Conservation (phyloP, 2,888 invertebrate genomes). For the Villa cingulata region DNA sequence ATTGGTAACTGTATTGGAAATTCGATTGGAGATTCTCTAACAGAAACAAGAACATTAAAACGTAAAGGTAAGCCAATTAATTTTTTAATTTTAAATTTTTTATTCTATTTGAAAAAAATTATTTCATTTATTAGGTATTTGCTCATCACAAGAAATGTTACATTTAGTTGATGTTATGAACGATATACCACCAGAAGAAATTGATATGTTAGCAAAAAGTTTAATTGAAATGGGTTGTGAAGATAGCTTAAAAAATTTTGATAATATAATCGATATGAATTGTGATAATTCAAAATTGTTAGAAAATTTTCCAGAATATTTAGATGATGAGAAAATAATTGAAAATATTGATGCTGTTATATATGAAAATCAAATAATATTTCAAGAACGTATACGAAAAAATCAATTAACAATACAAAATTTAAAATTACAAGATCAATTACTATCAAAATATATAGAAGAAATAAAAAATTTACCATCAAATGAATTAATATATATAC, state of each 20-base stretch:
- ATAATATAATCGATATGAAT: too few relatives aligned
- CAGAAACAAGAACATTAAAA: constrained; percentile 5
- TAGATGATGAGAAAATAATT: constrained; percentile 13
- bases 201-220: constrained; percentile 15
- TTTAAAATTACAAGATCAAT: constrained; percentile 15
- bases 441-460: constrained; percentile 16
- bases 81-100: too few relatives aligned
- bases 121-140: too few relatives aligned
- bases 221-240: constrained; percentile 15
- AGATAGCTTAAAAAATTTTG: constrained; percentile 12
- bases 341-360: constrained; percentile 17
- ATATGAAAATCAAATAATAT: constrained; percentile 18
- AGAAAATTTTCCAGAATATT: constrained; percentile 13
- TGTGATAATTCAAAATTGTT: constrained; percentile 13
- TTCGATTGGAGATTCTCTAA: not conserved
- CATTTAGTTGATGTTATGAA: constrained; percentile 17
- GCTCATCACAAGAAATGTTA: constrained; percentile 18
- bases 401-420: constrained; percentile 17
- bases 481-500: constrained; percentile 11
- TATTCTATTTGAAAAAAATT: too few relatives aligned
- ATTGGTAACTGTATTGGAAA: not conserved
- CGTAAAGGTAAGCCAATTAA: too few relatives aligned
- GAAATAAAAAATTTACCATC: constrained; percentile 13
- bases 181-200: constrained; percentile 15
- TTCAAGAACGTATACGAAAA: constrained; percentile 16